Evolutionary conservation across 2,888 invertebrate species (phyloP).

Genomic region (Dynastes tityus): DNA sequence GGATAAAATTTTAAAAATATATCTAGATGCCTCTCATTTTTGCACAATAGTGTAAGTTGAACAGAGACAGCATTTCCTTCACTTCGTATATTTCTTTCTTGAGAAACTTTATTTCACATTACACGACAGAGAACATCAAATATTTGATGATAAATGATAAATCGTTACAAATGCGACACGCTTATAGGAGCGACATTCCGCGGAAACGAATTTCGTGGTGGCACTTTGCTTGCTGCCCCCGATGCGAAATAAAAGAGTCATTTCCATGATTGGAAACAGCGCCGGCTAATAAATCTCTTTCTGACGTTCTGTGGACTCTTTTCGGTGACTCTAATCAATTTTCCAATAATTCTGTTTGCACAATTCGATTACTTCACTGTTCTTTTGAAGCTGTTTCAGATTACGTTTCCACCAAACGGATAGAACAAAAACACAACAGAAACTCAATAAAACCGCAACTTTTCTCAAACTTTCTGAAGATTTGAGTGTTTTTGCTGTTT

Average conservation of each 20-base stretch:
- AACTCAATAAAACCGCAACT: too few species aligned
- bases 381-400: too few species aligned
- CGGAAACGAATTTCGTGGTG: background rate
- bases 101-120: background rate
- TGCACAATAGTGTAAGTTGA: too few species aligned
- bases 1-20: too few species aligned
- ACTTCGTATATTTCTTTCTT: too few species aligned
- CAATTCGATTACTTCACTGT: too few species aligned
- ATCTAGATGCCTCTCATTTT: too few species aligned
- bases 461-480: too few species aligned
- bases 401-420: too few species aligned
- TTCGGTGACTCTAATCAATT: conserved; percentile 6
- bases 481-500: too few species aligned
- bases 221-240: background rate
- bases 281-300: conserved; percentile 1
- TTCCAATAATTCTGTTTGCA: background rate
- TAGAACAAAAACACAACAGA: too few species aligned
- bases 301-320: background rate
- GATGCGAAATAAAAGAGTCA: conserved; percentile 10
- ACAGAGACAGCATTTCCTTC: too few species aligned
- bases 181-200: background rate
- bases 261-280: background rate
- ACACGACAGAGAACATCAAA: background rate
- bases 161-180: conserved; percentile 12
- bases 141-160: conserved; percentile 8